Conservation (phyloP, 2,797 vertebrate species). For the Xiphophorus birchmanni region DNA sequence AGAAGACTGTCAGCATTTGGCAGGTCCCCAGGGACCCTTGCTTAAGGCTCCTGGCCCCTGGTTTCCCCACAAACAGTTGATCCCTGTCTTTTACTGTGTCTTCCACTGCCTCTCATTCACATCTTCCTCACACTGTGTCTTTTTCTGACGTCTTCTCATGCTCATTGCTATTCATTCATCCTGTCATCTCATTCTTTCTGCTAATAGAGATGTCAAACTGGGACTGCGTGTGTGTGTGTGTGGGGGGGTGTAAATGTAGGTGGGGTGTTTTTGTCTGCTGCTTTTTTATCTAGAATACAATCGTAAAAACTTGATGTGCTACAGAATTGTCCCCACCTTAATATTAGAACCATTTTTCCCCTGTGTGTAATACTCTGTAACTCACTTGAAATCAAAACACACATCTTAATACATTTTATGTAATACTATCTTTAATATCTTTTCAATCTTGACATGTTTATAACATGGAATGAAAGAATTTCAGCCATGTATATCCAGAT, state of each 20-base stretch:
- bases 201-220: slow-evolving; percentile 44
- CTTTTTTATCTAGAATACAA: background rate
- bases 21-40: slow-evolving; percentile 40
- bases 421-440: background rate
- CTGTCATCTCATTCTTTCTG: slow-evolving; percentile 25
- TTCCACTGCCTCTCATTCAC: slow-evolving; percentile 11
- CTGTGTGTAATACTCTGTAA: background rate
- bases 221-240: background rate
- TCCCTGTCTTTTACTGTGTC: slow-evolving; percentile 3
- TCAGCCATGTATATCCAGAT: background rate
- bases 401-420: background rate
- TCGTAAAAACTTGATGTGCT: background rate
- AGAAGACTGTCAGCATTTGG: slow-evolving; percentile 58
- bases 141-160: slow-evolving; percentile 30
- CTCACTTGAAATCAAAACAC: background rate
- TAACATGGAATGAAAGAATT: background rate
- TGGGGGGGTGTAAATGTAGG: background rate
- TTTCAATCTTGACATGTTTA: background rate
- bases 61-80: slow-evolving; percentile 32
- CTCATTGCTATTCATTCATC: slow-evolving; percentile 52
- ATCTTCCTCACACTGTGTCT: slow-evolving; percentile 19
- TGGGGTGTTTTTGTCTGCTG: background rate
- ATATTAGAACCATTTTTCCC: background rate
- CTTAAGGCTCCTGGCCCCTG: slow-evolving; percentile 21
- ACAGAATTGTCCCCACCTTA: background rate